Conservation (phyloP, 1,140 invertebrate species). For the Macrobrachium rosenbergii region DNA sequence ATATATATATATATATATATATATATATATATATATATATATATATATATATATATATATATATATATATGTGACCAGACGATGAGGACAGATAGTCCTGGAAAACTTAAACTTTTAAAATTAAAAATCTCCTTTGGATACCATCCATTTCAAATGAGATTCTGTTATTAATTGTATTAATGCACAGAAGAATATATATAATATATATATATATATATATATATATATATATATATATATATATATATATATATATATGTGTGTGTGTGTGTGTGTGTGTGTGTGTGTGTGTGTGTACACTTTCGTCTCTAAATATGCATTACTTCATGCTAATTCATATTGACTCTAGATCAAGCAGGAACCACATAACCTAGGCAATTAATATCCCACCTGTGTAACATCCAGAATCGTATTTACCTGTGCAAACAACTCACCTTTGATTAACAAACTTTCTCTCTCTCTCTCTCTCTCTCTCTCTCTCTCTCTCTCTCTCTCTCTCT, state of each 20-base stretch:
- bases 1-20: background rate
- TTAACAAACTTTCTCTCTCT: background rate
- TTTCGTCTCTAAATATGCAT: background rate
- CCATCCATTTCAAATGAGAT: too few species aligned
- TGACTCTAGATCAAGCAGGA: background rate
- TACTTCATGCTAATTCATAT: background rate
- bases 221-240: constrained; percentile 5
- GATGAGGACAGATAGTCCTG: too few species aligned
- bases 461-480: background rate
- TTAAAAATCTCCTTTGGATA: too few species aligned
- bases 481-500: constrained; percentile 26
- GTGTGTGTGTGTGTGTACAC: background rate
- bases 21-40: too few species aligned
- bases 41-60: constrained; percentile 1
- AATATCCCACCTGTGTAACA: background rate
- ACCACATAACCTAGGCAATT: background rate
- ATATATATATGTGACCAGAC: background rate
- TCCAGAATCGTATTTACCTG: background rate
- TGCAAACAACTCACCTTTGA: background rate
- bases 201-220: constrained; percentile 22
- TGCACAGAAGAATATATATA: too few species aligned
- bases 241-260: background rate
- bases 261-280: background rate
- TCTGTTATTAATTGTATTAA: too few species aligned
- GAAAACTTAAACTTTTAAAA: too few species aligned